phyloP scores from a whole-genome alignment of 2,888 invertebrate genomes.

The Nowickia ferox region DNA sequence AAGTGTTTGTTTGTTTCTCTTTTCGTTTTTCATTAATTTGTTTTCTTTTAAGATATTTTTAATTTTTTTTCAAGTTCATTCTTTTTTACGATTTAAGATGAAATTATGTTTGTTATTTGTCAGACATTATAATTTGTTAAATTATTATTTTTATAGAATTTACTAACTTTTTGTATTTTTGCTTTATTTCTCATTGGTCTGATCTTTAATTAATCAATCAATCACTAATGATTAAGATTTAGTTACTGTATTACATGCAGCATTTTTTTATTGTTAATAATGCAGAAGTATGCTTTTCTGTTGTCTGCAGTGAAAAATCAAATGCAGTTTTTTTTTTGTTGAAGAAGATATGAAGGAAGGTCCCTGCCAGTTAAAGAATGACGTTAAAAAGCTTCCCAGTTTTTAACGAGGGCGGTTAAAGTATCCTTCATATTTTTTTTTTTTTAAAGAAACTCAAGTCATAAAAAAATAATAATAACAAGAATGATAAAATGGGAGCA shows the following conservation, averaged over 20 bases:
- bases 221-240: conserved; percentile 54
- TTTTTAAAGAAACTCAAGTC: too few relatives aligned
- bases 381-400: too few relatives aligned
- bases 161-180: conserved; percentile 3
- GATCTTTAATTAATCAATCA: conserved; percentile 26
- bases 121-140: conserved; percentile 24
- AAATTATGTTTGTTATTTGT: conserved; percentile 48
- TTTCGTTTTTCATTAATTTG: conserved; percentile 11
- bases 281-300: not conserved
- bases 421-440: too few relatives aligned
- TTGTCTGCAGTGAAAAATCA: too few relatives aligned
- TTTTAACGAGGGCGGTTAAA: too few relatives aligned
- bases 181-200: conserved; percentile 3
- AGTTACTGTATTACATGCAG: conserved; percentile 69
- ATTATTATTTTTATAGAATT: conserved; percentile 30
- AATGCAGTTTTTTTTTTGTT: too few relatives aligned
- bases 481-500: too few relatives aligned
- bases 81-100: conserved; percentile 9
- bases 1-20: conserved; percentile 50
- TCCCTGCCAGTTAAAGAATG: too few relatives aligned
- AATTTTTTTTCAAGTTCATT: conserved; percentile 26
- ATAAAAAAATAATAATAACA: too few relatives aligned
- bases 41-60: conserved; percentile 44
- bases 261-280: conserved; percentile 45
- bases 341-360: too few relatives aligned